Evolutionary conservation across 2,888 invertebrate species (phyloP).

Genomic region (Mechanitis messenoides): DNA sequence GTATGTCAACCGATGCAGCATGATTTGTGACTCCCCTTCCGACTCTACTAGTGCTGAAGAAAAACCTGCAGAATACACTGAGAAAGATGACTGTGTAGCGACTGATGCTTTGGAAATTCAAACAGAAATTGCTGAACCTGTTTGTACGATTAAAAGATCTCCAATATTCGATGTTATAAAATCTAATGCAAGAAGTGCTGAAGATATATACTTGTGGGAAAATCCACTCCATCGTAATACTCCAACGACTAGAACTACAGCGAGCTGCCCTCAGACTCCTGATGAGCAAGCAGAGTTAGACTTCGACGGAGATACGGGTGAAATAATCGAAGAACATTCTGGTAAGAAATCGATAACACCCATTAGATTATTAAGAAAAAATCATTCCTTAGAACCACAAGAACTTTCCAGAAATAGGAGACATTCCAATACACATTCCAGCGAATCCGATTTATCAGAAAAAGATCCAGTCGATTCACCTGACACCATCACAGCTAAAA

Average conservation of each 20-base stretch:
- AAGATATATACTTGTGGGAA: constrained; percentile 87
- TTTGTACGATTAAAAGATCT: constrained; percentile 52
- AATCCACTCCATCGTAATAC: constrained; percentile 82
- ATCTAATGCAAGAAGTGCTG: constrained; percentile 71
- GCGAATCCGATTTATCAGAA: constrained; percentile 67
- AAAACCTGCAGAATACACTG: constrained; percentile 47
- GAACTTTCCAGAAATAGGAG: constrained; percentile 42
- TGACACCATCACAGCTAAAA: constrained; percentile 37
- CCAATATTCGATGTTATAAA: constrained; percentile 58
- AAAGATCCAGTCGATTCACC: constrained; percentile 41
- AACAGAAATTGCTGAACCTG: constrained; percentile 40
- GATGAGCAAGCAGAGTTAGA: constrained; percentile 85
- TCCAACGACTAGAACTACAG: constrained; percentile 60
- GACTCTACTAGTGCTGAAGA: constrained; percentile 66
- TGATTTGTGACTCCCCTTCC: constrained; percentile 63
- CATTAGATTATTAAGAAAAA: constrained; percentile 76
- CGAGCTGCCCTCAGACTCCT: constrained; percentile 78
- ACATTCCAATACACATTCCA: constrained; percentile 52
- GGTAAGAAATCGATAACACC: constrained; percentile 83
- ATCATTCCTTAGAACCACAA: constrained; percentile 56
- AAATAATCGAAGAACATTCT: constrained; percentile 79
- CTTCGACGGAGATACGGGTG: constrained; percentile 78
- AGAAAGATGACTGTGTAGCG: constrained; percentile 44
- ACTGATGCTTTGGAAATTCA: constrained; percentile 41
- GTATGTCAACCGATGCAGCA: constrained; percentile 57